Evolutionary conservation across 2,888 invertebrate species (phyloP).

Genomic region (Rosalia funebris): DNA sequence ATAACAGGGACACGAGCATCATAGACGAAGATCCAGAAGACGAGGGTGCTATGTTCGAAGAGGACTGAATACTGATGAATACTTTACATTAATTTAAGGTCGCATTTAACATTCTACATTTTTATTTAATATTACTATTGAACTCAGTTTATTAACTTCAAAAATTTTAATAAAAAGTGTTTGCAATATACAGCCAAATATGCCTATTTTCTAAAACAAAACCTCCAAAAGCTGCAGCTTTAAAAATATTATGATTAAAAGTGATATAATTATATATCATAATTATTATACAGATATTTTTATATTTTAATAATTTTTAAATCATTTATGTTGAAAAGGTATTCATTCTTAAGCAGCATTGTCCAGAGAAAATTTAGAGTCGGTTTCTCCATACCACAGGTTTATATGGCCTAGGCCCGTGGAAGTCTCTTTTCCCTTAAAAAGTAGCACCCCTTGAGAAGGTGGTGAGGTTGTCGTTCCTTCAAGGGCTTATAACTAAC

Average conservation of each 20-base stretch:
- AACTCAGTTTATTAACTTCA: background rate
- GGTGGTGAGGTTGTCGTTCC: conserved; percentile 1
- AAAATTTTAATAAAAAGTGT: background rate
- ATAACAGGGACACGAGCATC: conserved; percentile 25
- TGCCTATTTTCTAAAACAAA: background rate
- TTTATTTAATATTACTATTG: background rate
- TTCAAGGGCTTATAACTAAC: conserved; percentile 12
- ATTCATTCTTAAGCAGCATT: conserved; percentile 26
- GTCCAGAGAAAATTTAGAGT: conserved; percentile 27
- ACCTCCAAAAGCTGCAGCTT: conserved; percentile 7
- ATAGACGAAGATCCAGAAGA: conserved; percentile 25
- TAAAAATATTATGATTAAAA: conserved; percentile 6
- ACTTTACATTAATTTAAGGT: conserved; percentile 13
- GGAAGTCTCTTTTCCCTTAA: conserved; percentile 27
- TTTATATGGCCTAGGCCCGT: conserved; percentile 26
- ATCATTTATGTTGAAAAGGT: conserved; percentile 18
- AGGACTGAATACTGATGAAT: conserved; percentile 9
- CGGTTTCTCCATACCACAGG: conserved; percentile 27
- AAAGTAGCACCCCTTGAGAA: conserved; percentile 26
- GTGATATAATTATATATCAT: conserved; percentile 3
- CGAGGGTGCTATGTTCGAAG: conserved; percentile 27
- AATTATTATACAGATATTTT: conserved; percentile 8
- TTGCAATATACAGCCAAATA: conserved; percentile 3
- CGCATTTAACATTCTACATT: conserved; percentile 20
- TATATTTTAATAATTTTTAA: background rate